These are phyloP conservation scores for Chloropsis cyanopogon DNA, from an alignment of 2,113 vertebrate species.

Conservation along the genomic window DNA sequence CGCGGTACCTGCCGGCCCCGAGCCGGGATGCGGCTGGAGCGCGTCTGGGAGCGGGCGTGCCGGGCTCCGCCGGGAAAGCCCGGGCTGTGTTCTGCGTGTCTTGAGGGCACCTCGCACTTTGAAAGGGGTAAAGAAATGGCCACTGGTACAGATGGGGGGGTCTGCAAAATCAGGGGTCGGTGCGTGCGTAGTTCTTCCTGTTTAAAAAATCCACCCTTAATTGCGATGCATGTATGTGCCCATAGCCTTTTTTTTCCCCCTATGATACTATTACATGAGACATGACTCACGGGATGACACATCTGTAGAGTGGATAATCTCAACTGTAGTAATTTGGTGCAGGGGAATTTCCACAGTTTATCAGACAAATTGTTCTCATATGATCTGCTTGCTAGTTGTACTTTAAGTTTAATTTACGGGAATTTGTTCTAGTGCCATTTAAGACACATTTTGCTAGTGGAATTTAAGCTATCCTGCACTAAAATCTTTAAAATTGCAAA, in stretches of 20 bases:
- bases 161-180: background rate
- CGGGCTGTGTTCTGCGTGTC: background rate
- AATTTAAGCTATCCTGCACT: background rate
- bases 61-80: background rate
- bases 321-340: background rate
- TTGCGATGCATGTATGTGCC: background rate
- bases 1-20: background rate
- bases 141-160: background rate
- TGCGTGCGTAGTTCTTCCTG: background rate
- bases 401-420: background rate
- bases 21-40: background rate
- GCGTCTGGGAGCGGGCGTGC: background rate
- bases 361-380: background rate
- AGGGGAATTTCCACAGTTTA: background rate
- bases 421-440: background rate
- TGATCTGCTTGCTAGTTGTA: background rate
- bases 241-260: background rate
- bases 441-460: background rate
- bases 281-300: constrained; percentile 31
- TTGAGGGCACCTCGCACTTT: background rate
- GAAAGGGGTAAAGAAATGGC: background rate
- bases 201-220: background rate
- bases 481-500: background rate
- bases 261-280: background rate
- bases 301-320: background rate